Evolutionary conservation across 92 coral and sea anemone species (phyloP).

Genomic region (Palythoa caribaeorum): DNA sequence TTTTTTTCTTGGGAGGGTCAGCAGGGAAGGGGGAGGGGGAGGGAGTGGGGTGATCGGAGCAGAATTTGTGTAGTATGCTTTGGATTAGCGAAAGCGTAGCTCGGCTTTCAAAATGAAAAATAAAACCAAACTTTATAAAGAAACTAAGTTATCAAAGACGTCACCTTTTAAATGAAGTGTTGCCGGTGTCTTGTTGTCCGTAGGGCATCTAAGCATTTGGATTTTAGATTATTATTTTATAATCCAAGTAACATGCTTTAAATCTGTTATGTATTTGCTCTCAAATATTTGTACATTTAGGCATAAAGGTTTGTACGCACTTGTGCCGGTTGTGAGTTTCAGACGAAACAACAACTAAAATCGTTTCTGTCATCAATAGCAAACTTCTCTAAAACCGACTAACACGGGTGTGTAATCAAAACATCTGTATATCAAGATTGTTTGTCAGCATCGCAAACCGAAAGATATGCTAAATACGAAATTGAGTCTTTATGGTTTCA

Average conservation of each 20-base stretch:
- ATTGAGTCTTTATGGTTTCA: neutral
- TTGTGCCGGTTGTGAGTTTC: too few relatives aligned
- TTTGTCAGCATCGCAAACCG: constrained; percentile 1
- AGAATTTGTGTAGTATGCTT: too few relatives aligned
- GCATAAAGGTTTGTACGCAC: neutral
- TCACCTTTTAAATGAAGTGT: neutral
- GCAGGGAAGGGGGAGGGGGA: too few relatives aligned
- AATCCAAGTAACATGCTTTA: neutral
- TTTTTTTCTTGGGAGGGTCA: too few relatives aligned
- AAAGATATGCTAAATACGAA: neutral
- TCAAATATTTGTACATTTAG: neutral
- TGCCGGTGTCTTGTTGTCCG: neutral
- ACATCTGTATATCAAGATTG: neutral
- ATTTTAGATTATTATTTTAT: neutral
- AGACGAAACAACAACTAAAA: neutral
- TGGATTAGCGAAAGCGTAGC: too few relatives aligned
- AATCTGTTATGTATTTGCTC: constrained; percentile 35
- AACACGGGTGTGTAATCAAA: neutral
- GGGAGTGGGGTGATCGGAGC: too few relatives aligned
- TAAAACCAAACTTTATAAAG: too few relatives aligned
- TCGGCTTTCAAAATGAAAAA: too few relatives aligned
- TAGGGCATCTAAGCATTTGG: constrained; percentile 8
- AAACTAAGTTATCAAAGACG: too few relatives aligned
- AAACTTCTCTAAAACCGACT: neutral
- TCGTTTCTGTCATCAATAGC: neutral